Evolutionary conservation across 1,140 invertebrate genomes (phyloP).

Genomic region (Drosophila ananassae): DNA sequence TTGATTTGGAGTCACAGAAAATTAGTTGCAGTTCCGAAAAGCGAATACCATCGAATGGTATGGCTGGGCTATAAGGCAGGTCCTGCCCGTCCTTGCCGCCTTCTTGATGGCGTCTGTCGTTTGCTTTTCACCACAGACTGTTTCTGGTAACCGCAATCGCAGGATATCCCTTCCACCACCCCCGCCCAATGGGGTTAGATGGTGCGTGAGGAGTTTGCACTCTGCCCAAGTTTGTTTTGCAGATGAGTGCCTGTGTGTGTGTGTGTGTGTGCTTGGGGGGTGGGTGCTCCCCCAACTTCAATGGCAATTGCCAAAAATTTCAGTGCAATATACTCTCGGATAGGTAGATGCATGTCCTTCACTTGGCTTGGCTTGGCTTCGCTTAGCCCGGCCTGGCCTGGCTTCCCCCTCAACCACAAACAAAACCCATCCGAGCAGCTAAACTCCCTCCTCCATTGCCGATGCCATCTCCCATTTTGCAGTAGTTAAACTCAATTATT

Average conservation of each 20-base stretch:
- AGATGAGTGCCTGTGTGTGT: slow-evolving; percentile 45
- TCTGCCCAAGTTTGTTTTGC: slow-evolving; percentile 58
- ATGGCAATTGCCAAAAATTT: slow-evolving; percentile 73
- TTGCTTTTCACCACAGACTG: slow-evolving; percentile 54
- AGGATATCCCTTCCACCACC: background rate
- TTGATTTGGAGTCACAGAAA: slow-evolving; percentile 18
- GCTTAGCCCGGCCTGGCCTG: slow-evolving; percentile 34
- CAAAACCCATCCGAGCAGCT: slow-evolving; percentile 75
- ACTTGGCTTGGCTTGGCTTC: slow-evolving; percentile 34
- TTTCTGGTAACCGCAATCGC: slow-evolving; percentile 39
- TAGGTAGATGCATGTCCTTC: slow-evolving; percentile 56
- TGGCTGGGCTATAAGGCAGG: too few species aligned
- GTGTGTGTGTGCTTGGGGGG: slow-evolving; percentile 24
- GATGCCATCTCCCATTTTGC: slow-evolving; percentile 50
- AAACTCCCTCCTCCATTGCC: slow-evolving; percentile 47
- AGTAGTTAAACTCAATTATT: slow-evolving; percentile 82
- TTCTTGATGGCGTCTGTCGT: slow-evolving; percentile 41
- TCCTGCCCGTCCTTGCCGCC: slow-evolving; percentile 4
- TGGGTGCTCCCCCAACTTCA: slow-evolving; percentile 19
- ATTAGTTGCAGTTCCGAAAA: slow-evolving; percentile 13
- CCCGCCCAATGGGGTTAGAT: slow-evolving; percentile 35
- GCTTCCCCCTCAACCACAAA: slow-evolving; percentile 59
- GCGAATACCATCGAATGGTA: slow-evolving; percentile 12
- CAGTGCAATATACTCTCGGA: slow-evolving; percentile 46
- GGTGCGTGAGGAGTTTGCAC: slow-evolving; percentile 56